Conservation (phyloP, 2,113 vertebrate species). For the Cyphomyrus discorhynchus region DNA sequence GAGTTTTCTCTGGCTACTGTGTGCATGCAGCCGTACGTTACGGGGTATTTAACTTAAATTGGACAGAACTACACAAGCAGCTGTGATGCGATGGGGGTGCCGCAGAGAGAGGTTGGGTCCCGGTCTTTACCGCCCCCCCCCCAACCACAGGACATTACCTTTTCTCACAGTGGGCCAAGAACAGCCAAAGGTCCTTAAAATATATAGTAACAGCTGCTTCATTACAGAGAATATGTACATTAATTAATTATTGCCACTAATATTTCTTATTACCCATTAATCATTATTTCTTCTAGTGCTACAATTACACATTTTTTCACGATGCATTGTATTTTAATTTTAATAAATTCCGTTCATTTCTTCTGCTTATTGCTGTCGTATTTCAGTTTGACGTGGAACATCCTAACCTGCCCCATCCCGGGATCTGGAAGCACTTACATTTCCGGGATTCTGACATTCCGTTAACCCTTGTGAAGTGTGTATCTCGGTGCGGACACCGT, state of each 20-base stretch:
- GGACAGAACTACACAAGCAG: conserved; percentile 51
- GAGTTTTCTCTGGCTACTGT: conserved; percentile 39
- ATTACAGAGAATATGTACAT: neutral
- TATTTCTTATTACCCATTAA: neutral
- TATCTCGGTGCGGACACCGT: neutral
- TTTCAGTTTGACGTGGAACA: neutral
- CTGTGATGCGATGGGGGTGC: conserved; percentile 30
- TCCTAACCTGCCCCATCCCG: neutral
- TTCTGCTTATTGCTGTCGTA: neutral
- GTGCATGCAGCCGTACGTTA: conserved; percentile 42
- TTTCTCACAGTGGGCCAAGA: neutral
- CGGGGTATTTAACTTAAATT: conserved; percentile 51
- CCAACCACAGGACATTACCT: neutral
- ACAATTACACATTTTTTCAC: neutral
- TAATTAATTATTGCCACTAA: neutral
- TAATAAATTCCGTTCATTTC: neutral
- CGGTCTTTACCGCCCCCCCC: conserved; percentile 1
- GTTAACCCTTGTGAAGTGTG: neutral
- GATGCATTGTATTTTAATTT: neutral
- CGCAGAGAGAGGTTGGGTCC: conserved; percentile 25
- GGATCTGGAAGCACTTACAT: neutral
- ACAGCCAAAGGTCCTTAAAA: neutral
- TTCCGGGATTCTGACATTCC: neutral
- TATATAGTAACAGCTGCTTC: neutral
- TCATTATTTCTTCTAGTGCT: neutral